Base-by-base conservation (phyloP, 2,888 invertebrate species). In the Torymus auratus region DNA sequence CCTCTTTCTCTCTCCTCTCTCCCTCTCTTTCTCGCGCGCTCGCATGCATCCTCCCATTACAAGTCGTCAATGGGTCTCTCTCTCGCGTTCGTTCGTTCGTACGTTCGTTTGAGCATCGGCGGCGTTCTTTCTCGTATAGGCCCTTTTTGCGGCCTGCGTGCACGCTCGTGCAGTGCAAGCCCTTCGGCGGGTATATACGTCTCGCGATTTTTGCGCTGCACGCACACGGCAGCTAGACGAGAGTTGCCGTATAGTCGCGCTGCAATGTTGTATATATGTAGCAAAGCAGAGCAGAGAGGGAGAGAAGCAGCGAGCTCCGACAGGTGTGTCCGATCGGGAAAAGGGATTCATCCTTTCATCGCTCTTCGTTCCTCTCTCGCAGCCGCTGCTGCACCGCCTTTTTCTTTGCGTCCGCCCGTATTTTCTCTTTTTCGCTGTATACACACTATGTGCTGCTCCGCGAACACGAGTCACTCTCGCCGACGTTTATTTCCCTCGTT, bases 281-380 rank as follows among this genome's bases (percentile, higher is more conserved):
- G 28, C 7, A 28, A 28, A 28, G 28, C 28, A 28, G 28, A 28
- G 28, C 3, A 28, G 28, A 28, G 28, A 28, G 28, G 7, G 7
- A 28, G 3, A 28, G 28, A 28, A 68, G 52, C 64, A 52, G 55
- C 67, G 52, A 74, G 67, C 76, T 28, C 73, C 75, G 71, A 80
- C 81, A 80, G 74, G 80, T 80, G 70, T 71, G 65, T 80, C 75
- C 80, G 72, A 71, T 75, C 71, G 71, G 64, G 69, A 78, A 79
- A 80, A 58, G 72, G 62, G 76, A 72, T 76, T 76, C 72, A 56
- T 67, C 80, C 72, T 76, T 80, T 80, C 71, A 80, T 70, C 80
- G 71, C 53, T 62, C 72, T 15, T 76, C 62, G 52, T 56, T 76
- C 68, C 60, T 20, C 65, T 72, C 41, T 7, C 61, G 14, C 56